A percentile compares a stretch with the other conserved stretches of the same genome.
These are phyloP conservation scores for Serranus cabrilla DNA, from an alignment of 2,797 vertebrate species.

Conservation along the genomic window DNA sequence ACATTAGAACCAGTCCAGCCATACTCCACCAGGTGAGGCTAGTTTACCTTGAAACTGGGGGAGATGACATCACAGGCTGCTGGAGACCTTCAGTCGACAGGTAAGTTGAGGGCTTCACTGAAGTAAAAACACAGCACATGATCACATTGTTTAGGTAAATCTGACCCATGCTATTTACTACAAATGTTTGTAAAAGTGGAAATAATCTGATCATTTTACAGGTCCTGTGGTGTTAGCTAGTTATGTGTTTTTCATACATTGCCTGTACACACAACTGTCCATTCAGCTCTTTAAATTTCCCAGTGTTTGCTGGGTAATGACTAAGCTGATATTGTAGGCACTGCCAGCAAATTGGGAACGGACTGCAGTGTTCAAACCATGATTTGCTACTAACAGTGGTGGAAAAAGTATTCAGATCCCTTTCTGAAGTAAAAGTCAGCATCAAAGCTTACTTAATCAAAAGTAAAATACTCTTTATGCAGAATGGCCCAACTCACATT, in stretches of 20 bases:
- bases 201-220: background rate
- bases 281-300: background rate
- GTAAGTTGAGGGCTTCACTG: constrained; percentile 67
- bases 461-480: too few relatives aligned
- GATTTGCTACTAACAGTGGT: too few relatives aligned
- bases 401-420: too few relatives aligned
- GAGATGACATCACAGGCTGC: constrained; percentile 44
- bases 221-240: background rate
- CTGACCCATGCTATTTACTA: background rate
- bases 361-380: background rate
- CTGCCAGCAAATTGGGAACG: background rate
- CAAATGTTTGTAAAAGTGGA: constrained; percentile 1
- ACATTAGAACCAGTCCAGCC: background rate
- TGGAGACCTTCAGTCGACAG: constrained; percentile 60
- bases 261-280: background rate
- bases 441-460: too few relatives aligned
- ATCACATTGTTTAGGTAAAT: background rate
- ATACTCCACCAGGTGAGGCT: constrained; percentile 20
- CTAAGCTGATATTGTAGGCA: background rate
- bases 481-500: too few relatives aligned
- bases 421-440: too few relatives aligned
- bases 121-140: background rate
- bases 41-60: constrained; percentile 36
- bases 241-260: background rate
- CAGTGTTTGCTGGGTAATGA: background rate